A percentile compares a stretch with the other conserved stretches of the same genome.
These are phyloP conservation scores for Coelinius sp. DNA, from an alignment of 2,888 invertebrate species.

Conservation along the genomic window DNA sequence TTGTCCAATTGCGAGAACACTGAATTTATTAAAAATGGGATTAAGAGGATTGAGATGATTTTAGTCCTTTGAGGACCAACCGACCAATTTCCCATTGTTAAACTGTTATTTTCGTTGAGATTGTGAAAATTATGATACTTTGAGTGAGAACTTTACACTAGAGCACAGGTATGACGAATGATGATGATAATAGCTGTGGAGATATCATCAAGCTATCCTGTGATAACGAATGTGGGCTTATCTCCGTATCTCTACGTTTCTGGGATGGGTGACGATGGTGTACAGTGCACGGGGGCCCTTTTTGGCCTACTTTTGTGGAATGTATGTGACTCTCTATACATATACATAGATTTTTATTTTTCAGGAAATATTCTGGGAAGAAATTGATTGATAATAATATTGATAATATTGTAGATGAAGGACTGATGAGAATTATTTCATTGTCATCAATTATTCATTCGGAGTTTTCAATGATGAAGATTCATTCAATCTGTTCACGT, in stretches of 20 bases:
- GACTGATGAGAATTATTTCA: no score
- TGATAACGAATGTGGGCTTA: slow-evolving; percentile 58
- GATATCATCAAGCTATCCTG: slow-evolving; percentile 58
- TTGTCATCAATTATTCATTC: no score
- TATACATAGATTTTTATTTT: neutral
- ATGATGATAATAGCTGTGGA: slow-evolving; percentile 53
- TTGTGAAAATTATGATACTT: neutral
- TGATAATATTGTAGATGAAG: no score
- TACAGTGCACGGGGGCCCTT: slow-evolving; percentile 39
- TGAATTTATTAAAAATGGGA: slow-evolving; percentile 18
- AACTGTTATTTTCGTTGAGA: slow-evolving; percentile 3
- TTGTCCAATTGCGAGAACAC: slow-evolving; percentile 37
- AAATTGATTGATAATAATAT: no score
- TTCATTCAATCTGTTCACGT: no score
- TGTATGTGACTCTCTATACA: neutral
- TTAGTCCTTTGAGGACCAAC: neutral
- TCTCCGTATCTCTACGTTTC: slow-evolving; percentile 51
- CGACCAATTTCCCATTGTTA: slow-evolving; percentile 3
- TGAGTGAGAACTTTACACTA: slow-evolving; percentile 12
- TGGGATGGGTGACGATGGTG: slow-evolving; percentile 42
- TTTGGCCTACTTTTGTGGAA: slow-evolving; percentile 51
- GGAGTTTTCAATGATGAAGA: no score
- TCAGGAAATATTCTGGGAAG: no score
- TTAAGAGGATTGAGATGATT: slow-evolving; percentile 21
- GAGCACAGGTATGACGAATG: slow-evolving; percentile 31